These are phyloP conservation scores for Barbus barbus DNA, from an alignment of 2,113 vertebrate species.

Conservation along the genomic window DNA sequence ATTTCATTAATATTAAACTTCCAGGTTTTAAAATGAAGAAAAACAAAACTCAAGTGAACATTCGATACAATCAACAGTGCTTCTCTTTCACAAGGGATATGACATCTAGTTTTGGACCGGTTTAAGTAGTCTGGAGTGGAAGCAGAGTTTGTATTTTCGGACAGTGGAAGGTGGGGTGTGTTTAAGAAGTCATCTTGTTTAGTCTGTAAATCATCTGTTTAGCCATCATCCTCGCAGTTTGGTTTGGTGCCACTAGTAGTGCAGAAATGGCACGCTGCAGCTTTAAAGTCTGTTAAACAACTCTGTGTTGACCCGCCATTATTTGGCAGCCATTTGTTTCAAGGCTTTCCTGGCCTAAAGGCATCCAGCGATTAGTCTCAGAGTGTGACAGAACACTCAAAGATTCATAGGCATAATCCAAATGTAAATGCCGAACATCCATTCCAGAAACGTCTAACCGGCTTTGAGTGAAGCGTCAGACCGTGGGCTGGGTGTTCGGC, in stretches of 20 bases:
- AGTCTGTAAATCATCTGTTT: background rate
- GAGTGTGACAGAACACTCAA: conserved; percentile 49
- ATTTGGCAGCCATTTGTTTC: conserved; percentile 7
- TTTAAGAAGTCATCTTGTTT: background rate
- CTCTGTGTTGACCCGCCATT: background rate
- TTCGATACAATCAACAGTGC: background rate
- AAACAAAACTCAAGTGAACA: too few species aligned
- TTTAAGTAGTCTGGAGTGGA: background rate
- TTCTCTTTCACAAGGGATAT: background rate
- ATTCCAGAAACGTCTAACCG: conserved; percentile 61
- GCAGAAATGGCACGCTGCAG: background rate
- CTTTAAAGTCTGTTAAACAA: background rate
- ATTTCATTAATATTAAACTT: background rate
- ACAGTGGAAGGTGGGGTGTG: background rate
- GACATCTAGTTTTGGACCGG: background rate
- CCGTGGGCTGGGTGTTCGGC: conserved; percentile 16
- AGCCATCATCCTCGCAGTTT: background rate
- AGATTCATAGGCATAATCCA: conserved; percentile 64
- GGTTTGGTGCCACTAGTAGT: background rate
- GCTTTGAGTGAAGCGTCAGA: conserved; percentile 56
- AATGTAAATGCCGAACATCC: conserved; percentile 60
- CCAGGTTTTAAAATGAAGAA: background rate
- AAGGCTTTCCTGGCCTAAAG: conserved; percentile 36
- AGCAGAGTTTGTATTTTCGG: background rate
- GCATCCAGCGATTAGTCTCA: conserved; percentile 50